Percentiles rank a stretch among this genome's conserved stretches.
phyloP scores from a whole-genome alignment of 1,140 invertebrate species.

The Orussus abietinus region DNA sequence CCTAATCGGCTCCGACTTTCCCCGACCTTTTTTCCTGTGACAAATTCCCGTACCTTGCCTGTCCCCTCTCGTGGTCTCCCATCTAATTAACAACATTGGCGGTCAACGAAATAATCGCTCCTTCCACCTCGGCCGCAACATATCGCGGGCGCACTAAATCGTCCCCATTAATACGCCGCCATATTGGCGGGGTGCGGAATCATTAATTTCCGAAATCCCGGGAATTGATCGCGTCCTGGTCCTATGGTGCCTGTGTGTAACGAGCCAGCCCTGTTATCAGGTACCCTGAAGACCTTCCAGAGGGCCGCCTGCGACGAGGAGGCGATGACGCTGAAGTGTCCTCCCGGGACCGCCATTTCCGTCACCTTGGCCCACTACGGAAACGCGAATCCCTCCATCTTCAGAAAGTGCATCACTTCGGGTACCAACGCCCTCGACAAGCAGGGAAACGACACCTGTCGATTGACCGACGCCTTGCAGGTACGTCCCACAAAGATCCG shows the following conservation, averaged over 20 bases:
- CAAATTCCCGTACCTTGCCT: too few relatives aligned
- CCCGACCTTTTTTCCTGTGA: too few relatives aligned
- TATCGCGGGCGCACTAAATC: too few relatives aligned
- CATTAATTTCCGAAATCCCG: too few relatives aligned
- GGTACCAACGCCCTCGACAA: conserved; percentile 30
- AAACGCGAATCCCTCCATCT: conserved; percentile 45
- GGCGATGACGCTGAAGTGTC: conserved; percentile 77
- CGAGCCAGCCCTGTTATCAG: conserved; percentile 74
- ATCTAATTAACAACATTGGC: too few relatives aligned
- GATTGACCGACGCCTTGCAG: conserved; percentile 57
- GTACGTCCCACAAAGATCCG: conserved; percentile 44
- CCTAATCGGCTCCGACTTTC: too few relatives aligned
- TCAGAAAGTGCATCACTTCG: conserved; percentile 47
- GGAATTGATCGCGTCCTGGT: too few relatives aligned
- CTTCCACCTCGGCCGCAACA: too few relatives aligned
- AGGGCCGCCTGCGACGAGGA: conserved; percentile 84
- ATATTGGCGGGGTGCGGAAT: too few relatives aligned
- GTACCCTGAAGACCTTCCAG: conserved; percentile 84
- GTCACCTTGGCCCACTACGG: conserved; percentile 76
- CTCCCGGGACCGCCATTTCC: conserved; percentile 79
- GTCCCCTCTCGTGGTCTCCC: too few relatives aligned
- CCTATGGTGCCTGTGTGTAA: conserved; percentile 50
- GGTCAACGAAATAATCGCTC: too few relatives aligned
- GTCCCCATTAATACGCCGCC: too few relatives aligned
- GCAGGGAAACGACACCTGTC: conserved; percentile 51